Evolutionary conservation across 2,113 vertebrate species (phyloP), one percentile per base, ranked within the genome.

Genomic region (Ophiodon elongatus): DNA sequence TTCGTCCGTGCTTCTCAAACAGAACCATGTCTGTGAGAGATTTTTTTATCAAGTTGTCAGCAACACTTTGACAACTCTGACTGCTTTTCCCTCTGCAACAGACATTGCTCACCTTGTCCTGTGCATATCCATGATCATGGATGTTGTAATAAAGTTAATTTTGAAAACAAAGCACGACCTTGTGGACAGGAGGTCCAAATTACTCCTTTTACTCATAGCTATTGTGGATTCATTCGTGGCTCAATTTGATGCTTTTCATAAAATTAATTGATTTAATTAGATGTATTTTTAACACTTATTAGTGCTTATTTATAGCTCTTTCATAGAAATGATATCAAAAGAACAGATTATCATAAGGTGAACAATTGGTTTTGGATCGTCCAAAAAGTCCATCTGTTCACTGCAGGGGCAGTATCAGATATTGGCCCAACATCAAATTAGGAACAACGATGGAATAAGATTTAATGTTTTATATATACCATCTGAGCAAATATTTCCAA

Each of bases 401-500:
- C 43, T 31, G 41, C 66, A 65, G 79, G 47, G 73, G 65, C 60
- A 50, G 29, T 4, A 35, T 79, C 41, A 68, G 17, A 67, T 82
- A 70, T 77, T 70, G 57, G 27, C 31, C n/a, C 4, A 37, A 52
- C 15, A 79, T 75, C 43, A 83, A 43, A 88, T 83, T 73, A 83
- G 75, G 43, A 85, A 74, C 50, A 76, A 76, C 45, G 52, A 59
- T 57, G 29, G 45, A 83, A 81, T 74, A 41, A 56, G 56, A 85
- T 83, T 70, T 73, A 31, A 1, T 45, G 54, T 54, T 87, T 86
- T 86, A 68, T 63, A 75, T 39, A 23, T 29, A 60, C 11, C 77
- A 82, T 75, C 71, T 60, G 41, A 73, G 54, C 71, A 84, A 80
- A 84, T 82, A 82, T 78, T 83, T 88, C 59, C 64, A 6, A 43